These are phyloP conservation scores for Aleadryas rufinucha DNA, from an alignment of 2,113 vertebrate species.

Conservation along the genomic window DNA sequence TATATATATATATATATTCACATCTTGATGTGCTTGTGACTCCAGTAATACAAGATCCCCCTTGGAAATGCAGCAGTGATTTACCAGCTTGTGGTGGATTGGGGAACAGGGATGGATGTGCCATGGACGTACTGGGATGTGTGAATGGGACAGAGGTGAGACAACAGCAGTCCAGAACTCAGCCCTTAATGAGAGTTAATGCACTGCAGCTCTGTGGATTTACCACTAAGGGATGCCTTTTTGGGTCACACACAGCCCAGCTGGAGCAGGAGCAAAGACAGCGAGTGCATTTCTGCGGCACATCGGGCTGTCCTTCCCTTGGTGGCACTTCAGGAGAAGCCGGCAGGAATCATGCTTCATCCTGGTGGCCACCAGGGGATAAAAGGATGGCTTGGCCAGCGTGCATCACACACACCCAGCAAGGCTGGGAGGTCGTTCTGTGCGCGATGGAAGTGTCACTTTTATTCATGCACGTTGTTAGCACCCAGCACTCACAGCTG, in stretches of 20 bases:
- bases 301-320: not conserved
- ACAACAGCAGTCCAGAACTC: not conserved
- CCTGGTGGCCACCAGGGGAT: not conserved
- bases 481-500: not conserved
- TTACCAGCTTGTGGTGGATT: not conserved
- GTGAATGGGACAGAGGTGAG: not conserved
- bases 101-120: not conserved
- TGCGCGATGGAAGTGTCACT: not conserved
- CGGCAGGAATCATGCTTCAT: not conserved
- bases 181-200: not conserved
- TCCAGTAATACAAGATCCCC: not conserved
- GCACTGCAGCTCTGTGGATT: not conserved
- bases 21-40: not conserved
- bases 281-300: rapidly evolving
- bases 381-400: not conserved
- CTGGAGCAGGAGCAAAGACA: not conserved
- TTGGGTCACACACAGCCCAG: not conserved
- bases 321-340: not conserved
- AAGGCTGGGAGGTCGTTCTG: not conserved
- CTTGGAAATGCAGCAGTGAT: not conserved
- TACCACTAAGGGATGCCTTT: not conserved
- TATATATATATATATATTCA: no score
- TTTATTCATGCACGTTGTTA: not conserved
- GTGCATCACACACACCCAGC: rapidly evolving
- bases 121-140: no score